Base-by-base conservation (phyloP, 2,888 invertebrate species). In the Ennomos quercinarius region DNA sequence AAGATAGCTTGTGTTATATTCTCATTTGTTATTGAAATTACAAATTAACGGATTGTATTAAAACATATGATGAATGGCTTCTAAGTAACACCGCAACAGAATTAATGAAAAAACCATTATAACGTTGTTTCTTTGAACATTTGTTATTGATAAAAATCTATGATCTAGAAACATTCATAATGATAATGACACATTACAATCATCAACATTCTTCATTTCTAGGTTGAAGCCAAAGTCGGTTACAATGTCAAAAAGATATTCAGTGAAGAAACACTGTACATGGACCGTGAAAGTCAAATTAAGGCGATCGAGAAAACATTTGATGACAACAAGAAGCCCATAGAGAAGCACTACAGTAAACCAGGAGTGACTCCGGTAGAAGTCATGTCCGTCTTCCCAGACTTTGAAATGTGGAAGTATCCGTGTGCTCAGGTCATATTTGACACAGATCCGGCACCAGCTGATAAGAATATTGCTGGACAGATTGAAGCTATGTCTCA, bases 361-460 rank as follows among this genome's bases (percentile, higher is more conserved):
- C 97, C 98, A 0, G 98, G 97, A 73, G 98, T 99, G 39, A 95
- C 95, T 5, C 97, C 99, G 0, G 95, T 98, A 9, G 98, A 99
- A 86, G 76, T 91, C 11, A 93, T 97, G 80, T 95, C 97, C 0
- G 94, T 99, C 12, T 98, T 96, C 88, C 99, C 99, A 10, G 99
- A 99, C 89, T 99, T 99, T 83, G 96, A 97, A 74, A 94, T 98
- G 78, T 99, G 99, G 99, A 98, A 98, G 82, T 98, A 98, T 91
- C 98, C 99, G 0, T 99, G 99, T 87, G 99, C 99, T 46, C 97
- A 97, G 87, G 99, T 99, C 67, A 98, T 99, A 79, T 99, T 99
- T 84, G 99, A 99, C 85, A 97, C 98, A 0, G 99, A 99, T 91
- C 99, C 99, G 9, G 98, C 99, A 8, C 98, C 99, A 0, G 93